phyloP scores from a whole-genome alignment of 2,797 vertebrate genomes.

The Enteromius fasciolatus region DNA sequence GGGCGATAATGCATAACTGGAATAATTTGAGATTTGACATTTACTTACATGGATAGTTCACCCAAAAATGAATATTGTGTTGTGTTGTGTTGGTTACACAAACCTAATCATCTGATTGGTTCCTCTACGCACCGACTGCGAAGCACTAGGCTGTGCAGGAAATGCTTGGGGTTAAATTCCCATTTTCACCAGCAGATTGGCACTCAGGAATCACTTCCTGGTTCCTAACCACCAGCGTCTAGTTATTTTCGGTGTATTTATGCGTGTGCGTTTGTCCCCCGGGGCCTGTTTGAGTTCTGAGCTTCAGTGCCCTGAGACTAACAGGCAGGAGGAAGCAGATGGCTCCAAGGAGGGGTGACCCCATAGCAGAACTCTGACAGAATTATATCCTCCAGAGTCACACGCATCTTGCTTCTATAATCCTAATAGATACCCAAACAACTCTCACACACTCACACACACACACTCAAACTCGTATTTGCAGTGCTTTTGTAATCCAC shows the following conservation, averaged over 20 bases:
- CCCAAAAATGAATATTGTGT: background rate
- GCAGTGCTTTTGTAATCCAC: slow-evolving; percentile 40
- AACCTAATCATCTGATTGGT: slow-evolving; percentile 16
- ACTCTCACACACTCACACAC: slow-evolving; percentile 1
- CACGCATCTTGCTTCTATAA: slow-evolving; percentile 47
- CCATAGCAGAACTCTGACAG: slow-evolving; percentile 38
- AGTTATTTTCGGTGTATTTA: slow-evolving; percentile 34
- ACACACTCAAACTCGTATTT: slow-evolving; percentile 15
- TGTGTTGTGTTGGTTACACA: background rate
- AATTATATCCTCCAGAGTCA: slow-evolving; percentile 40
- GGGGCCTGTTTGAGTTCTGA: slow-evolving; percentile 47
- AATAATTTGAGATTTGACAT: background rate
- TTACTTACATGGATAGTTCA: background rate
- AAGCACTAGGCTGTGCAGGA: slow-evolving; percentile 6
- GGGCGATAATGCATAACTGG: slow-evolving; percentile 13
- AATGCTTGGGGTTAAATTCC: slow-evolving; percentile 32
- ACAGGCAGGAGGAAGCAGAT: slow-evolving; percentile 54
- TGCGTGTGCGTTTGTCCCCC: slow-evolving; percentile 17
- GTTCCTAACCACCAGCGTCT: slow-evolving; percentile 16
- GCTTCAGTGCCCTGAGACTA: slow-evolving; percentile 49
- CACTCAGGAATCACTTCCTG: slow-evolving; percentile 36
- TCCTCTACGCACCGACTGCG: background rate
- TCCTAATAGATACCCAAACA: slow-evolving; percentile 43
- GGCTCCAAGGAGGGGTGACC: slow-evolving; percentile 47
- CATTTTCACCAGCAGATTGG: slow-evolving; percentile 30